Base-by-base conservation (phyloP, 2,113 vertebrate genomes). In the Salvelinus fontinalis region DNA sequence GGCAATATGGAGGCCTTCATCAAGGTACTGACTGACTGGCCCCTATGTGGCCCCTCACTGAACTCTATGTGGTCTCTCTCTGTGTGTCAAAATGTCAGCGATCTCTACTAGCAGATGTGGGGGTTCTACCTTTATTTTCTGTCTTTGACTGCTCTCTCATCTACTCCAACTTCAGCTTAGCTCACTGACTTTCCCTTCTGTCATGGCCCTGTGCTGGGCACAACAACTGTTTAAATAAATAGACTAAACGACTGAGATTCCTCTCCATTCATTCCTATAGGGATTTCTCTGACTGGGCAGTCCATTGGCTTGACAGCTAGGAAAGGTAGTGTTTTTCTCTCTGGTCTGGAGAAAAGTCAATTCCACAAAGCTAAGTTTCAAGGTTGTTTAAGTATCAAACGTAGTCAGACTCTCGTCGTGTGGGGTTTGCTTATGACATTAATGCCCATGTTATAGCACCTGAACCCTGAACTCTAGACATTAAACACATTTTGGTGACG, bases 1-100 rank as follows among this genome's bases (percentile, higher is more conserved):
- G 96, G 96, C 94, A 95, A 97, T 95, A 95, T 98, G 97, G 96
- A 97, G 95, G 91, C 95, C 12, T 97, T 97, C 94, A 97, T 98
- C 92, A 95, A 98, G 97, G 97, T 97, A 98, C 93, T 91, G 75
- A 98, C 93, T 91, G 75, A 98, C 93, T 91, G 75, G 84, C 81
- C 81, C 81, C 85, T 81, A 78, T 86, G 85, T 78, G 87, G 79
- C 79, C 79, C 86, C 78, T 87, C 86, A 90, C 82, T 88, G 60
- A 9, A 7, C 68, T 9, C 34, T 70, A 83, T 91, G 91, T 68
- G 0, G 64, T 14, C 75, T 60, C 67, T 20, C 31, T 69, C 83
- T 92, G 90, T 67, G 92, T 91, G 93, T 92, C 91, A 86, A 92
- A 11, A 22, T 70, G 92, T 89, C 82, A 88, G 89, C 89, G 90